Conservation (phyloP, 2,888 invertebrate species). For the Cheilosia grossa region DNA sequence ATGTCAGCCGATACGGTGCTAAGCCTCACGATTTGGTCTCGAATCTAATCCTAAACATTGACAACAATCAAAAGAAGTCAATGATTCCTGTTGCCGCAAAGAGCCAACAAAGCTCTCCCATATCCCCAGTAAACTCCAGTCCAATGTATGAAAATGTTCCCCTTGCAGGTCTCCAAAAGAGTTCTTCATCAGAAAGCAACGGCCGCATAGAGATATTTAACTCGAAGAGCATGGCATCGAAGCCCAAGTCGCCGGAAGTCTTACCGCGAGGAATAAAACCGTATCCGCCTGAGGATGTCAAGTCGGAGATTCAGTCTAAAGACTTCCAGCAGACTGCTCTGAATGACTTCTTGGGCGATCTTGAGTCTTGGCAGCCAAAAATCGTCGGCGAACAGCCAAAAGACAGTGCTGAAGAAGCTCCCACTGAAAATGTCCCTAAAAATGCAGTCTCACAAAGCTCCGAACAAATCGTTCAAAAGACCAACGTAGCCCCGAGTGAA, state of each 20-base stretch:
- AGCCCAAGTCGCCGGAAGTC: conserved; percentile 64
- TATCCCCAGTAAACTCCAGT: background rate
- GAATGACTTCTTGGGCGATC: conserved; percentile 53
- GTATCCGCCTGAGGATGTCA: background rate
- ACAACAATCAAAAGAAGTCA: conserved; percentile 60
- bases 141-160: conserved; percentile 52
- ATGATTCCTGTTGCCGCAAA: conserved; percentile 45
- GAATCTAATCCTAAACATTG: conserved; percentile 55
- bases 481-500: background rate
- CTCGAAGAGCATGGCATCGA: conserved; percentile 78
- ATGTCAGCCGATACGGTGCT: conserved; percentile 7
- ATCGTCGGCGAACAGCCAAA: conserved; percentile 26
- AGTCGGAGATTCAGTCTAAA: conserved; percentile 33
- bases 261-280: conserved; percentile 77
- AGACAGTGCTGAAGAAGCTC: background rate
- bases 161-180: conserved; percentile 18
- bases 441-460: background rate
- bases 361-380: conserved; percentile 43
- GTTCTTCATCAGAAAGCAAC: conserved; percentile 75
- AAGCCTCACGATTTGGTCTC: conserved; percentile 27
- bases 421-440: background rate
- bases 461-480: background rate
- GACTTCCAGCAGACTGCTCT: conserved; percentile 45
- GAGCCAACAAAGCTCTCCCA: background rate
- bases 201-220: conserved; percentile 82